Conservation (phyloP, 2,888 invertebrate species). For the Dryococelus australis region DNA sequence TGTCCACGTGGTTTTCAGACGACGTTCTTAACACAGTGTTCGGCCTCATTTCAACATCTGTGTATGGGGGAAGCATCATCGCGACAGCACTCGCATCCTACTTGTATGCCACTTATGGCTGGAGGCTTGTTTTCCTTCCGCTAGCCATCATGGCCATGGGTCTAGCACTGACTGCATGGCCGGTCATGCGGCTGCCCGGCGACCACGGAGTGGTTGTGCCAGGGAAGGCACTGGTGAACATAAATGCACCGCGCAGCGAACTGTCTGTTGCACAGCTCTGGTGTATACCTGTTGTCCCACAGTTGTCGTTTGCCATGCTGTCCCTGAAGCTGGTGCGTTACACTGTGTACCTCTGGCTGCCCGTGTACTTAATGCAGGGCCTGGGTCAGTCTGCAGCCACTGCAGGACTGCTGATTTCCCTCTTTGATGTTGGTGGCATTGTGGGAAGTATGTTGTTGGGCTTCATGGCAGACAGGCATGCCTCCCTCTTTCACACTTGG, state of each 20-base stretch:
- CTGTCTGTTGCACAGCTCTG: slow-evolving; percentile 52
- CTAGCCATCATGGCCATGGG: slow-evolving; percentile 56
- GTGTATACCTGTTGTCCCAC: slow-evolving; percentile 56
- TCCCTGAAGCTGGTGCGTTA: slow-evolving; percentile 61
- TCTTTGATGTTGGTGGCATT: slow-evolving; percentile 61
- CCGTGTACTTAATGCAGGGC: slow-evolving; percentile 58
- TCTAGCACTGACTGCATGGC: slow-evolving; percentile 53
- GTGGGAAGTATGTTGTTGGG: slow-evolving; percentile 59
- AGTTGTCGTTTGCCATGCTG: slow-evolving; percentile 58
- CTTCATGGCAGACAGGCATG: slow-evolving; percentile 56
- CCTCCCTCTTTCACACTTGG: slow-evolving; percentile 55
- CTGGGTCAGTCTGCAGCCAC: slow-evolving; percentile 56
- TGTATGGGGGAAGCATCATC: slow-evolving; percentile 59
- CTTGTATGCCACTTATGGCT: slow-evolving; percentile 56
- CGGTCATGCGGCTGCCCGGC: slow-evolving; percentile 52
- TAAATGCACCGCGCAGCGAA: neutral
- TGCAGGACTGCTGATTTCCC: slow-evolving; percentile 59
- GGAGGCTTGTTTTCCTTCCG: slow-evolving; percentile 56
- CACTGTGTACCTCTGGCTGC: slow-evolving; percentile 61
- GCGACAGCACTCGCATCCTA: slow-evolving; percentile 59
- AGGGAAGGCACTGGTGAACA: slow-evolving; percentile 51
- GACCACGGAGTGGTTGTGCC: slow-evolving; percentile 54
- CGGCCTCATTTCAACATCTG: slow-evolving; percentile 60
- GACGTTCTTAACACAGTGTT: slow-evolving; percentile 57
- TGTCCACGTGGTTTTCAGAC: slow-evolving; percentile 59